phyloP scores from a whole-genome alignment of 2,888 invertebrate genomes.

The Griposia aprilina region DNA sequence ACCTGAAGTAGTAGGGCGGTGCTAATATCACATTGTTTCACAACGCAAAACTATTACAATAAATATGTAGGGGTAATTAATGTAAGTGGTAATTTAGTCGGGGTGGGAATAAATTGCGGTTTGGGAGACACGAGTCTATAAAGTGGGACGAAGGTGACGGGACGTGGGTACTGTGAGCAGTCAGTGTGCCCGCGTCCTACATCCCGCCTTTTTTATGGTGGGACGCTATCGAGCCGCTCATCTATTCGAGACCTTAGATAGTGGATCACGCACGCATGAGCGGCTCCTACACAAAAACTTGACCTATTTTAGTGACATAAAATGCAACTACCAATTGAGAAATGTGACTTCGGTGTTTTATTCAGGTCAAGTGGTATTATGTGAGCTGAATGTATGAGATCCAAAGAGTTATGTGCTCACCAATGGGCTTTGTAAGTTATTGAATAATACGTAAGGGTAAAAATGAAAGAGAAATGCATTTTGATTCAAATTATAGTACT shows the following conservation, averaged over 20 bases:
- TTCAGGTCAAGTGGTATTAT: slow-evolving; percentile 66
- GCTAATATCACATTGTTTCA: slow-evolving; percentile 57
- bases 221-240: slow-evolving; percentile 87
- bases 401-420: slow-evolving; percentile 46
- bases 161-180: slow-evolving; percentile 73
- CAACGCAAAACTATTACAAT: slow-evolving; percentile 72
- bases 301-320: slow-evolving; percentile 80
- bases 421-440: slow-evolving; percentile 47
- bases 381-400: slow-evolving; percentile 61
- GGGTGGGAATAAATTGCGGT: slow-evolving; percentile 84
- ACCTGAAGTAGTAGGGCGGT: slow-evolving; percentile 29
- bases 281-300: slow-evolving; percentile 81
- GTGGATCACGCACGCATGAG: slow-evolving; percentile 85
- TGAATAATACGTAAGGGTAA: slow-evolving; percentile 17
- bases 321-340: slow-evolving; percentile 77
- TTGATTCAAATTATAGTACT: slow-evolving; percentile 4
- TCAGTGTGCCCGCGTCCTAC: slow-evolving; percentile 81
- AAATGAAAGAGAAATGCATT: slow-evolving; percentile 7
- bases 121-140: slow-evolving; percentile 84
- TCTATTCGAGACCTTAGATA: slow-evolving; percentile 86
- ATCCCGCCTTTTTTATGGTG: slow-evolving; percentile 87
- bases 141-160: slow-evolving; percentile 85
- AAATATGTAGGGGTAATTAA: slow-evolving; percentile 76
- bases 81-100: slow-evolving; percentile 74
- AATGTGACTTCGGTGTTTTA: slow-evolving; percentile 68